Conservation (phyloP, 1,140 invertebrate genomes). For the Metopolophium dirhodum region DNA sequence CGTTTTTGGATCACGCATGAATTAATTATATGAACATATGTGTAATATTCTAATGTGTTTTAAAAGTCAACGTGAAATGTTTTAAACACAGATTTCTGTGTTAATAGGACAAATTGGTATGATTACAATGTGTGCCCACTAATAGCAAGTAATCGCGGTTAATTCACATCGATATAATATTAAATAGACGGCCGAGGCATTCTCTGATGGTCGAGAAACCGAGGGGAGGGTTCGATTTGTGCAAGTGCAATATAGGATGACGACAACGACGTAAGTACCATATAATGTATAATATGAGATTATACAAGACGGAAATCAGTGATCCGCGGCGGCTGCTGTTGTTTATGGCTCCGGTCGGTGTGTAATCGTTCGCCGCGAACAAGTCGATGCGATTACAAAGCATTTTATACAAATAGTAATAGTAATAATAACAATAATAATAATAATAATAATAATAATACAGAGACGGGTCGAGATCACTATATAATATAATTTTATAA, state of each 20-base stretch:
- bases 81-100: not conserved
- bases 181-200: not conserved
- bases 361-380: not conserved
- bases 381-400: not conserved
- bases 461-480: not conserved
- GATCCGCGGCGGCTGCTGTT: not conserved
- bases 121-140: too few relatives aligned
- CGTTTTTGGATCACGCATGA: not conserved
- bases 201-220: not conserved
- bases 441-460: not conserved
- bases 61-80: not conserved
- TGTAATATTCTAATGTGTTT: not conserved
- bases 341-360: not conserved
- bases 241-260: not conserved
- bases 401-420: slow-evolving; percentile 3
- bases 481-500: slow-evolving; percentile 20
- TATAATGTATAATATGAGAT: slow-evolving; percentile 4
- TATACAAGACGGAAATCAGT: slow-evolving; percentile 6
- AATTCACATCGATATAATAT: not conserved
- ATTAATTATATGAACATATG: not conserved
- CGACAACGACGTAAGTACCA: not conserved
- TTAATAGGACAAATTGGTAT: too few relatives aligned
- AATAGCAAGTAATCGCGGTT: not conserved
- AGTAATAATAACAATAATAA: not conserved
- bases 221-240: not conserved